Percentiles rank a stretch among this genome's conserved stretches.
Conservation (phyloP, 1,140 invertebrate genomes). For the Cephus cinctus region DNA sequence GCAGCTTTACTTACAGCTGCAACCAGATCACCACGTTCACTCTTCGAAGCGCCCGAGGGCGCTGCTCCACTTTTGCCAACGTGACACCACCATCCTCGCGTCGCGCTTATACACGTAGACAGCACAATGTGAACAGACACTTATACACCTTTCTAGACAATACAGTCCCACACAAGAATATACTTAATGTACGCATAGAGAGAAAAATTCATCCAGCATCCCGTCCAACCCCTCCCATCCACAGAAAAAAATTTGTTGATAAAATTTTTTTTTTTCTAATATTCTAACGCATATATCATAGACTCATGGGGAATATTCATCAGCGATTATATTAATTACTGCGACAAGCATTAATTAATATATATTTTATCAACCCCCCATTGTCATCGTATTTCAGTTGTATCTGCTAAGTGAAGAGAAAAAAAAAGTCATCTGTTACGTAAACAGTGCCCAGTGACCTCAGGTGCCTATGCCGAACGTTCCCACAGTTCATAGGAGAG, state of each 20-base stretch:
- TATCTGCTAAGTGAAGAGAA: background rate
- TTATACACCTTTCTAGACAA: background rate
- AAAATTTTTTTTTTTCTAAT: no score
- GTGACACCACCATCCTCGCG: constrained; percentile 21
- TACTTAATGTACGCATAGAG: constrained; percentile 1
- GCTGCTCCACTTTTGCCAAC: constrained; percentile 34
- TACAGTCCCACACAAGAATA: background rate
- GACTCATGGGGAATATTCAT: no score
- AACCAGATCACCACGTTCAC: constrained; percentile 15
- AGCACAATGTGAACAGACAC: constrained; percentile 1
- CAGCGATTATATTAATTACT: no score
- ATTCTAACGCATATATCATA: no score
- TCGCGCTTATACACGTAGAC: constrained; percentile 1
- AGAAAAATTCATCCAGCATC: background rate
- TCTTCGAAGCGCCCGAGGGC: constrained; percentile 32
- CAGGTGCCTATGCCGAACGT: no score
- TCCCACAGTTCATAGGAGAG: no score
- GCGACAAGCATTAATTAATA: no score
- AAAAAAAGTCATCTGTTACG: no score
- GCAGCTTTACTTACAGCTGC: constrained; percentile 22
- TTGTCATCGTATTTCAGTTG: background rate
- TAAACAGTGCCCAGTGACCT: no score
- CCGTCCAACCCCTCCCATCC: constrained; percentile 5
- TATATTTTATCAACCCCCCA: no score
- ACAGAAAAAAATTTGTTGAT: no score